phyloP scores from a whole-genome alignment of 2,113 vertebrate genomes.

The Syngnathoides biaculeatus region DNA sequence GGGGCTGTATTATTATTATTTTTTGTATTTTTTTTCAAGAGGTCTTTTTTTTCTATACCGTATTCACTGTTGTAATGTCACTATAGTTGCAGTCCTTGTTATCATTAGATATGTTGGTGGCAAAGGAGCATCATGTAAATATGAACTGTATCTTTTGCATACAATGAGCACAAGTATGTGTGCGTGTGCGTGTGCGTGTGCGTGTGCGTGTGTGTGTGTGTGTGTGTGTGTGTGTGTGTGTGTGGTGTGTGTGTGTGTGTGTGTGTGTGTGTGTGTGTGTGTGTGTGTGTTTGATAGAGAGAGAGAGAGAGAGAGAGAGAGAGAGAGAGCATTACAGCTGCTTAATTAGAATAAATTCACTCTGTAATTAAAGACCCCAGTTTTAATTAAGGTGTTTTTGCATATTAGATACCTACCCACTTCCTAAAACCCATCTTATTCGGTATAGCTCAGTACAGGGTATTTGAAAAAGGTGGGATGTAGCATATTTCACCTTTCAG shows the following conservation, averaged over 20 bases:
- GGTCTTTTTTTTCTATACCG: constrained; percentile 37
- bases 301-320: neutral
- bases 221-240: neutral
- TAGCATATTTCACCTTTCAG: neutral
- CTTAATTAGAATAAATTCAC: constrained; percentile 60
- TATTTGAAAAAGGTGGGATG: neutral
- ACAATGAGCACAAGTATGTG: constrained; percentile 47
- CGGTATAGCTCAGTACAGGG: neutral
- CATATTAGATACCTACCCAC: neutral
- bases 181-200: constrained; percentile 29
- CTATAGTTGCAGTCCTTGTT: constrained; percentile 32
- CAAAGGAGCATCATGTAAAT: constrained; percentile 35
- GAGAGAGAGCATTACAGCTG: constrained; percentile 39
- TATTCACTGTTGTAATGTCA: constrained; percentile 44
- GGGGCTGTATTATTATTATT: no score
- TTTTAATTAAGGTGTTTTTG: constrained; percentile 14
- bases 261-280: no score
- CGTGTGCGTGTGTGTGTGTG: no score
- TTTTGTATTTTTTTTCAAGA: constrained; percentile 19
- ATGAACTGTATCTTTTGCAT: constrained; percentile 55
- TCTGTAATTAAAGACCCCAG: constrained; percentile 50
- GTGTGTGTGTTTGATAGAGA: no score
- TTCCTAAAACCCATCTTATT: neutral
- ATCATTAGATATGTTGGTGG: constrained; percentile 40
- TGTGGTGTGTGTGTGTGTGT: constrained; percentile 19